phyloP scores from a whole-genome alignment of 53 echinoderm and acorn worm species.

The Pentamera pediparva region DNA sequence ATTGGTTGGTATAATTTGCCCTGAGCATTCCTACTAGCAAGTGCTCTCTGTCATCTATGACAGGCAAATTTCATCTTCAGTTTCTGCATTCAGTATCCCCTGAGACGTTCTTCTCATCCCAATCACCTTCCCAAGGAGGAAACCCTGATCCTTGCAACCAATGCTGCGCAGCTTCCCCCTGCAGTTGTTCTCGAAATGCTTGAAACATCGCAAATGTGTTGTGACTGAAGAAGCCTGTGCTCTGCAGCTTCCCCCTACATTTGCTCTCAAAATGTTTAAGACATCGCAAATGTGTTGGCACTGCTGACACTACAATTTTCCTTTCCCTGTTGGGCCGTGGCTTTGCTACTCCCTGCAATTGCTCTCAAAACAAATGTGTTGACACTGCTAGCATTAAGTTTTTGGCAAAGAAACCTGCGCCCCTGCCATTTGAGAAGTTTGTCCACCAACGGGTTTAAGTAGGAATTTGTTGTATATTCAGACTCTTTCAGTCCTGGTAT shows the following conservation, averaged over 20 bases:
- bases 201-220: constrained; percentile 8
- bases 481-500: no score
- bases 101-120: background rate
- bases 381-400: no score
- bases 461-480: no score
- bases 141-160: background rate
- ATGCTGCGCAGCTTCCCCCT: background rate
- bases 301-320: background rate
- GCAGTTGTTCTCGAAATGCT: constrained; percentile 31
- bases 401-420: no score
- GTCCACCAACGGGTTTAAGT: no score
- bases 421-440: no score
- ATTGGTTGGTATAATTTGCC: background rate
- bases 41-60: background rate
- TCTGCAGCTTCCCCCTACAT: background rate
- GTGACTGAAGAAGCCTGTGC: background rate
- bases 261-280: constrained; percentile 26
- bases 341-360: constrained; percentile 6
- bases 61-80: background rate
- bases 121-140: background rate
- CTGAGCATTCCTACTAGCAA: background rate
- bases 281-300: background rate
- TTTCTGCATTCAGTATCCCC: constrained; percentile 4
- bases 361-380: constrained; percentile 17
- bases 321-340: no score